These are phyloP conservation scores for Sclerodermus sp. DNA, from an alignment of 2,888 invertebrate genomes.

Conservation along the genomic window DNA sequence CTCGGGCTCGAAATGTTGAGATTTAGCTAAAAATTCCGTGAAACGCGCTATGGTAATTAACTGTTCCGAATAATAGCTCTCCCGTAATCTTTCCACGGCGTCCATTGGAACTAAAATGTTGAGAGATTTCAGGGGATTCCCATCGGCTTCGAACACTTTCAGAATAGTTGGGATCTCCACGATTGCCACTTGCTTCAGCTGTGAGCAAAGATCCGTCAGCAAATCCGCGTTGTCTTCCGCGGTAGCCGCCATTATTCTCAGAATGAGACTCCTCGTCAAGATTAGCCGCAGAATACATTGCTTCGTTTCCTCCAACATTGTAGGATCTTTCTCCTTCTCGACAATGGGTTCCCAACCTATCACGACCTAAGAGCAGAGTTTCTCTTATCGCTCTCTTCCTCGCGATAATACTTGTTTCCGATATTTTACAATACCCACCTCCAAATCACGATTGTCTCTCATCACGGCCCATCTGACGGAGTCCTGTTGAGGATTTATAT, in stretches of 20 bases:
- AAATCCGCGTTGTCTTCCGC: conserved; percentile 39
- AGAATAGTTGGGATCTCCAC: conserved; percentile 41
- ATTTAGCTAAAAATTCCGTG: conserved; percentile 41
- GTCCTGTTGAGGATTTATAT: conserved; percentile 46
- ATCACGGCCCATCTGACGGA: conserved; percentile 45
- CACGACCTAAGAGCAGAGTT: conserved; percentile 38
- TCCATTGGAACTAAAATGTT: conserved; percentile 52
- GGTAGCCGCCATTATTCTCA: conserved; percentile 47
- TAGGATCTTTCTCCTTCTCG: conserved; percentile 32
- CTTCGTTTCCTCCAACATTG: conserved; percentile 47
- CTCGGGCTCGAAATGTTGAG: conserved; percentile 39
- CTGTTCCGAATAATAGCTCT: conserved; percentile 49
- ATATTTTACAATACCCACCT: conserved; percentile 38
- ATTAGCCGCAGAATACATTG: conserved; percentile 47
- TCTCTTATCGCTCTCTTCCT: too few species aligned
- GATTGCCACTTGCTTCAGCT: conserved; percentile 38
- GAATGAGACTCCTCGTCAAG: conserved; percentile 42
- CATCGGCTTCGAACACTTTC: conserved; percentile 34
- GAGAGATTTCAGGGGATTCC: conserved; percentile 36
- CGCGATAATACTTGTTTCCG: too few species aligned
- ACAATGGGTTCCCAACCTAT: conserved; percentile 49
- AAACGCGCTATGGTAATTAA: conserved; percentile 43
- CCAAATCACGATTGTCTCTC: conserved; percentile 52
- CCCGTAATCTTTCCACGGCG: conserved; percentile 49
- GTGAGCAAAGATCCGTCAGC: conserved; percentile 35